A percentile compares a stretch with the other conserved stretches of the same genome.
These are phyloP conservation scores for Sardinella longiceps DNA, from an alignment of 2,797 vertebrate species.

Conservation along the genomic window DNA sequence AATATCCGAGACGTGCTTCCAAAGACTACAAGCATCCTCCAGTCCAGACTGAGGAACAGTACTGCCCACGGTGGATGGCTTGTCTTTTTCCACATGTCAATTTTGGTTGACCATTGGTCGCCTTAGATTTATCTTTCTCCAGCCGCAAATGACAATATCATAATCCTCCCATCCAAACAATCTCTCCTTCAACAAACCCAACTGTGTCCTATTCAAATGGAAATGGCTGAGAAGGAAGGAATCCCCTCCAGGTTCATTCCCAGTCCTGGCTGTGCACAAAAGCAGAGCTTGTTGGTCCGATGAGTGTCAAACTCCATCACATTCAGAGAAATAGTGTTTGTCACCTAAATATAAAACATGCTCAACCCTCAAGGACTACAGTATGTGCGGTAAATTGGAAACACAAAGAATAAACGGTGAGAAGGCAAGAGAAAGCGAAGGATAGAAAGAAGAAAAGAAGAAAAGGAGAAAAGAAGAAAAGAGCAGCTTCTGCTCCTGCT, in stretches of 20 bases:
- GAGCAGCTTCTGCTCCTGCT: background rate
- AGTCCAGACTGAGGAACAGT: background rate
- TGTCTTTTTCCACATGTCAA: background rate
- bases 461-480: background rate
- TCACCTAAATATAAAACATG: background rate
- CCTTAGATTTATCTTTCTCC: background rate
- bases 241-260: background rate
- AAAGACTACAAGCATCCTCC: background rate
- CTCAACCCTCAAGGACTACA: background rate
- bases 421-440: background rate
- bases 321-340: background rate
- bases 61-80: background rate
- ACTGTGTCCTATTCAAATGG: background rate
- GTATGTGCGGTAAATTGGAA: background rate
- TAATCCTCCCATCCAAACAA: background rate
- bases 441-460: too few relatives aligned
- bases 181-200: background rate
- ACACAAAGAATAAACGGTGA: background rate
- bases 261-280: background rate
- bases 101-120: background rate
- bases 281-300: background rate
- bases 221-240: background rate
- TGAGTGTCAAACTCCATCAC: background rate
- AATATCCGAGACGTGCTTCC: background rate
- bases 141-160: background rate